A percentile compares a stretch with the other conserved stretches of the same genome.
phyloP scores from a whole-genome alignment of 2,888 invertebrate genomes.

The Tineola bisselliella region DNA sequence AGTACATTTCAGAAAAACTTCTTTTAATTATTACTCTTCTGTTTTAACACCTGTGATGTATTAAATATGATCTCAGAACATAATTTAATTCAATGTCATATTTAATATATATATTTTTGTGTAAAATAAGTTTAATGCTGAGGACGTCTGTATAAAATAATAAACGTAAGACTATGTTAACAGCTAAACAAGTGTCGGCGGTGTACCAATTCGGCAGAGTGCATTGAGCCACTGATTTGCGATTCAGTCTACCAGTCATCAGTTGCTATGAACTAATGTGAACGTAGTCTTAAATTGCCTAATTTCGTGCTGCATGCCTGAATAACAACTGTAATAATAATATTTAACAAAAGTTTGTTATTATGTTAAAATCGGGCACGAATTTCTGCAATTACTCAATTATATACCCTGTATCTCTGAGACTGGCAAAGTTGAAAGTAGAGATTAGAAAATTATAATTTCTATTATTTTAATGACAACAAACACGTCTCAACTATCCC shows the following conservation, averaged over 20 bases:
- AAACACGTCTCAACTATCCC: not conserved
- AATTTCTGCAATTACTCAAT: conserved; percentile 25
- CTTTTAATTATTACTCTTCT: conserved; percentile 34
- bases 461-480: not conserved
- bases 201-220: too few species aligned
- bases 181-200: too few species aligned
- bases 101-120: conserved; percentile 44
- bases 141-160: too few species aligned
- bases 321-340: too few species aligned
- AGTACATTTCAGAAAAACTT: conserved; percentile 17
- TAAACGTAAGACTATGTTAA: too few species aligned
- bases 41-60: conserved; percentile 73
- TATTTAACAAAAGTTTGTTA: too few species aligned
- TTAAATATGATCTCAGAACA: conserved; percentile 73
- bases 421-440: not conserved
- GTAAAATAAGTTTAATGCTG: too few species aligned
- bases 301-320: conserved; percentile 33
- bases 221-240: too few species aligned
- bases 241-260: too few species aligned
- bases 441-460: not conserved
- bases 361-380: conserved; percentile 16
- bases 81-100: conserved; percentile 63
- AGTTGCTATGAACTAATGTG: conserved; percentile 28
- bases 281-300: conserved; percentile 29
- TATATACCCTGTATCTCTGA: conserved; percentile 33